These are phyloP conservation scores for Erebia aethiops DNA, from an alignment of 2,888 invertebrate genomes.

Conservation along the genomic window DNA sequence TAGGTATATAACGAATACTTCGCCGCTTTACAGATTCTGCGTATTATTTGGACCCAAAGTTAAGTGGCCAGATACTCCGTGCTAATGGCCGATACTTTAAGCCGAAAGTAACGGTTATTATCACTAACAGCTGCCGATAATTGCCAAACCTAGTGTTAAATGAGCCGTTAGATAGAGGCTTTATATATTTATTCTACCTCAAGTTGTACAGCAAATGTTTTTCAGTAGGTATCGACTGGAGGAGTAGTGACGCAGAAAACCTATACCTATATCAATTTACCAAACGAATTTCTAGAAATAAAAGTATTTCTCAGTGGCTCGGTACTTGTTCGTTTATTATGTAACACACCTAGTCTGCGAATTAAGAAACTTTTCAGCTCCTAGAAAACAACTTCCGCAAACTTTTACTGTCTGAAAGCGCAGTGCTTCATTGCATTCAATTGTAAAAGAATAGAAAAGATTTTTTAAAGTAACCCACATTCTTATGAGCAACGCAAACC, in stretches of 20 bases:
- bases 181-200: too few relatives aligned
- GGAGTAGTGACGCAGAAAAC: too few relatives aligned
- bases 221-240: too few relatives aligned
- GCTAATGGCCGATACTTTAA: not conserved
- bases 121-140: conserved; percentile 10
- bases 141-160: not conserved
- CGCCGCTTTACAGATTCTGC: too few relatives aligned
- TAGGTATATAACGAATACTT: not conserved
- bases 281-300: not conserved
- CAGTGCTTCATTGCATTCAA: not conserved
- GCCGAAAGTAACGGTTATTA: not conserved
- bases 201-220: too few relatives aligned
- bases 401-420: conserved; percentile 17
- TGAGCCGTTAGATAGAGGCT: too few relatives aligned
- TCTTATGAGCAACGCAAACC: too few relatives aligned
- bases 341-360: not conserved
- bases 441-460: conserved; percentile 11
- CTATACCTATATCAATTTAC: too few relatives aligned
- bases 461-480: not conserved
- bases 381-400: conserved; percentile 8
- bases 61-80: not conserved
- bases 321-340: not conserved
- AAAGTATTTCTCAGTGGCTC: conserved; percentile 1
- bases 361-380: conserved; percentile 19
- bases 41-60: not conserved